Evolutionary conservation across 2,888 invertebrate species (phyloP), one percentile per base, ranked within the genome.

Genomic region (Aplocera efformata): DNA sequence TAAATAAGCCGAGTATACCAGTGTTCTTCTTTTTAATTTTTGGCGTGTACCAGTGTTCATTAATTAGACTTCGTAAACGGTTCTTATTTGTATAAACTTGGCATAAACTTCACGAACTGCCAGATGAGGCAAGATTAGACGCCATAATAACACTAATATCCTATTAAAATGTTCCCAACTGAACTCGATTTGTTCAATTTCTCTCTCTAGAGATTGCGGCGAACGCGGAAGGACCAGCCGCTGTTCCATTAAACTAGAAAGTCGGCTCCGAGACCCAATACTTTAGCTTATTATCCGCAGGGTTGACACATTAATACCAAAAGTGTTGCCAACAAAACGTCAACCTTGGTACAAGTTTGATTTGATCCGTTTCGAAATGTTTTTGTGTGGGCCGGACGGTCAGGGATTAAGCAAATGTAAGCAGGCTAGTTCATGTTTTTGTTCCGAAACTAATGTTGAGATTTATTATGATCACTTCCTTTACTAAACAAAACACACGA

Each of bases 271-370:
- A 51, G 48, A 51, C 52, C 53, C 51, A 50, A 48, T 50, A 53
- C 50, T 50, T 35, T 31, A 52, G 50, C 50, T 57, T 48, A 57
- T 56, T 50, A 39, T 49, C 50, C 46, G 31, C 48, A 50, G 48
- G 47, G 41, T 46, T 58, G 61, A 55, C 52, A 61, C 46, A 48
- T 56, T 58, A 61, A 63, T 55, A 47, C 63, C 42, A 31, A 44
- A 48, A 50, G 42, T 47, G 42, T 42, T 37, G 24, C 39, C 42
- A 37, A 42, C 42, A 42, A 47, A 44, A 47, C 47, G 47, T 50
- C 44, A 42, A 11, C 32, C 37, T 42, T 34, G 32, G 37, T 42
- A 43, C 30, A 42, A 47, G 31, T 47, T 50, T 41, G 40, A 42
- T 47, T 47, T 47, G 47, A 48, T 47, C 38, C 41, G 34, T 35